Evolutionary conservation across 2,113 vertebrate genomes (phyloP).

Genomic region (Anolis carolinensis): DNA sequence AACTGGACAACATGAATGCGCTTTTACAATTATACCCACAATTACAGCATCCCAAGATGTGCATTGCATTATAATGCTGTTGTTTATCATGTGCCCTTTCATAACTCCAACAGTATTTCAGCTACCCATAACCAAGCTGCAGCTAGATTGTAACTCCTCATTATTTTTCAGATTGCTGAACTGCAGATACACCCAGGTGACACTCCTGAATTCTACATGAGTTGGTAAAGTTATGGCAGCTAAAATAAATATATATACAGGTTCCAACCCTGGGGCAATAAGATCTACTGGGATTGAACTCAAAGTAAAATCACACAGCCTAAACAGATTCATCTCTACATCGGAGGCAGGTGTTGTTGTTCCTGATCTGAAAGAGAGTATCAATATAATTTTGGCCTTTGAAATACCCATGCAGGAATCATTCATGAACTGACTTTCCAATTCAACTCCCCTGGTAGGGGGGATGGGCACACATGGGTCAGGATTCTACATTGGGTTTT

Average conservation of each 20-base stretch:
- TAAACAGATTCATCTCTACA: not conserved
- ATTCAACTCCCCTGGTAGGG: not conserved
- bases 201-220: not conserved
- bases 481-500: too few species aligned
- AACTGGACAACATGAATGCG: conserved; percentile 62
- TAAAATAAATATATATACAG: not conserved
- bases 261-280: too few species aligned
- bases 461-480: too few species aligned
- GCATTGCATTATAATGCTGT: conserved; percentile 61
- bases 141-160: conserved; percentile 31
- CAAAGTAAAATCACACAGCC: too few species aligned
- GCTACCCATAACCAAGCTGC: not conserved
- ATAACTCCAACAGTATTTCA: conserved; percentile 43
- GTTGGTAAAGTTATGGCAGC: not conserved
- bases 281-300: not conserved
- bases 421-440: not conserved
- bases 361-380: not conserved
- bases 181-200: conserved; percentile 1
- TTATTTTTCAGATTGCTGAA: conserved; percentile 37
- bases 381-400: not conserved
- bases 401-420: not conserved
- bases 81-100: conserved; percentile 51
- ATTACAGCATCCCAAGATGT: conserved; percentile 52
- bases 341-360: not conserved
- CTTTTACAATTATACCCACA: conserved; percentile 61